Evolutionary conservation across 2,888 invertebrate species (phyloP).

Genomic region (Hyppa rectilinea): DNA sequence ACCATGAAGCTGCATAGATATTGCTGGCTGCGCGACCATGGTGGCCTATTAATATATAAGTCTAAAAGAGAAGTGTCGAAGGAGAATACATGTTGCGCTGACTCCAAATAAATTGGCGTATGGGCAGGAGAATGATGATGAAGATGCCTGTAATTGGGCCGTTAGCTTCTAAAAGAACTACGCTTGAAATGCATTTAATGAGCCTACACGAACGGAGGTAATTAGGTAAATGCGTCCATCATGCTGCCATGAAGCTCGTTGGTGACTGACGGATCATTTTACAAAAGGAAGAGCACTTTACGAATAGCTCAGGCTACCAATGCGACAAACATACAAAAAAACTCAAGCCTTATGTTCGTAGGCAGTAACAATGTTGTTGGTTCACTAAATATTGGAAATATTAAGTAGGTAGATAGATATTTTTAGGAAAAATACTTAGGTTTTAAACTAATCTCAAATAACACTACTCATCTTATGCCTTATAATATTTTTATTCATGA

Average conservation of each 20-base stretch:
- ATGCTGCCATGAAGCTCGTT: background rate
- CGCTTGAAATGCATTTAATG: too few species aligned
- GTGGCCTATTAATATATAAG: too few species aligned
- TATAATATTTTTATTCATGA: background rate
- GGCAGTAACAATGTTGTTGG: background rate
- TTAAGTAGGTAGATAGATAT: background rate
- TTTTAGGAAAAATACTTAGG: background rate
- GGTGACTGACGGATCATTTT: background rate
- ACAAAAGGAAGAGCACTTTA: background rate
- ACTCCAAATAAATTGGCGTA: too few species aligned
- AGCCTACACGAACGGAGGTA: background rate
- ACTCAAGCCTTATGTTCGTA: too few species aligned
- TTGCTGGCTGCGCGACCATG: too few species aligned
- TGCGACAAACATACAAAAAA: too few species aligned
- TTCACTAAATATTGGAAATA: background rate
- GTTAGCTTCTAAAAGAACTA: too few species aligned
- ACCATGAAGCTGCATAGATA: too few species aligned
- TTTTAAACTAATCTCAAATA: background rate
- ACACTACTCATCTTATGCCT: background rate
- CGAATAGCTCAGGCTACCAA: background rate
- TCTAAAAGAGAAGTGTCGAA: too few species aligned
- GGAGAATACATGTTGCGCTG: too few species aligned
- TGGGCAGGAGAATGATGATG: too few species aligned
- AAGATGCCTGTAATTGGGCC: too few species aligned
- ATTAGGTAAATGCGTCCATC: background rate